Evolutionary conservation across 2,113 vertebrate genomes (phyloP).

Genomic region (Prochilodus magdalenae): DNA sequence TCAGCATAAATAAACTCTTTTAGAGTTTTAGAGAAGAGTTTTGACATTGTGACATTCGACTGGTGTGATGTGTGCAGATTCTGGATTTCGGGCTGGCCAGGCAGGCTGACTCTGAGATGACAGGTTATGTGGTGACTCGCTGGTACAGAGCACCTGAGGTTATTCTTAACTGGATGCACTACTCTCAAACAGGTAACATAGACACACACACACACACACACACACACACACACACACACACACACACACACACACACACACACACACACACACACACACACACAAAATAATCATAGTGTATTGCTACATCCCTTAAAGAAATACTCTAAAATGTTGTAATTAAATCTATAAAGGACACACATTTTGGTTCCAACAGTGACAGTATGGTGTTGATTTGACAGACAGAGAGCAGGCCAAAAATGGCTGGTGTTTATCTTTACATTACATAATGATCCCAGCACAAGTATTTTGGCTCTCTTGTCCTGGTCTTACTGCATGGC

Average conservation of each 20-base stretch:
- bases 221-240: neutral
- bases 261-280: too few relatives aligned
- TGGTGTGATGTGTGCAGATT: slow-evolving; percentile 77
- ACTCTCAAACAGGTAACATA: slow-evolving; percentile 90
- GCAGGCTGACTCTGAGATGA: slow-evolving; percentile 97
- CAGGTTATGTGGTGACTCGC: slow-evolving; percentile 94
- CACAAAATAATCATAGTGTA: too few relatives aligned
- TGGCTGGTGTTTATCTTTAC: too few relatives aligned
- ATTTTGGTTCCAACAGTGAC: too few relatives aligned
- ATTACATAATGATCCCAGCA: too few relatives aligned
- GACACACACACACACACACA: neutral
- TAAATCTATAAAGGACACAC: too few relatives aligned
- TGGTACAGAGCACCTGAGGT: slow-evolving; percentile 98
- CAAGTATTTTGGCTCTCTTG: too few relatives aligned
- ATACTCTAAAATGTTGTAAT: neutral
- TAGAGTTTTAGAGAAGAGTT: too few relatives aligned
- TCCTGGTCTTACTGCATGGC: too few relatives aligned
- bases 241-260: neutral
- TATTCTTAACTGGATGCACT: slow-evolving; percentile 98
- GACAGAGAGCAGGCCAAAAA: too few relatives aligned
- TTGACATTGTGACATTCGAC: neutral
- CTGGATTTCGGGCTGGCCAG: slow-evolving; percentile 95
- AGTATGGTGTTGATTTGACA: too few relatives aligned
- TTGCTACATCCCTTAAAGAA: neutral
- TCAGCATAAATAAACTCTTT: too few relatives aligned